Base-by-base conservation (phyloP, 2,888 invertebrate species). In the Physocephala rufipes region DNA sequence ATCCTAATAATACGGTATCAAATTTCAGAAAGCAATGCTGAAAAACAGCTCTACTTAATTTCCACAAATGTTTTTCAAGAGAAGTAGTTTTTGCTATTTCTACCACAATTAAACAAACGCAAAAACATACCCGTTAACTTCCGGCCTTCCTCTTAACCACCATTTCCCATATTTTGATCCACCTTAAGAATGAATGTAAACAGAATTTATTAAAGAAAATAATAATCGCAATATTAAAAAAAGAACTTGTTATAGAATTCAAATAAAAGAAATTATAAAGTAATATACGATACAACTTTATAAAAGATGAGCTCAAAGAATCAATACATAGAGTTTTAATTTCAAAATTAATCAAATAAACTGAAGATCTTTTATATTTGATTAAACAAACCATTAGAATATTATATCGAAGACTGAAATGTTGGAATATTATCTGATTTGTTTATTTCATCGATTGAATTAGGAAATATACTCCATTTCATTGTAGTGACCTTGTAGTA, bases 191-290 rank as follows among this genome's bases (percentile, higher is more conserved):
- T 58, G 26, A 28, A 58, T 58, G 24, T 26, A 58, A 58, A 16
- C 58, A 63, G 16, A 53, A 26, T 55, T 13, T 9, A 45, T 51
- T 51, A 47, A 61, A 26, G 47, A 24, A 67, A 36, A 61, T 68
- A 68, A 62, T 61, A 68, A 68, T 49, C 62, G 58, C 49, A 68
- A 47, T 30, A 61, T 45, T 68, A 19, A 61, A 67, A 67, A 55
- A 16, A 55, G 21, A 55, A 55, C 45, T 80, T 80, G 80, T 80
- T 79, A 80, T 79, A 79, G 53, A 65, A 71, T 53, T 43, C 19
- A 71, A 61, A 65, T 63, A 71, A 64, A 69, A 59, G 24, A 53
- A 65, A 74, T 12, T 36, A 67, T 5, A 45, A 45, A 55, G n/a
- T 55, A 9, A 55, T 13, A 47, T 13, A 47, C 45, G 24, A n/a